Evolutionary conservation across 2,888 invertebrate genomes (phyloP).

Genomic region (Drosophila longiperda): DNA sequence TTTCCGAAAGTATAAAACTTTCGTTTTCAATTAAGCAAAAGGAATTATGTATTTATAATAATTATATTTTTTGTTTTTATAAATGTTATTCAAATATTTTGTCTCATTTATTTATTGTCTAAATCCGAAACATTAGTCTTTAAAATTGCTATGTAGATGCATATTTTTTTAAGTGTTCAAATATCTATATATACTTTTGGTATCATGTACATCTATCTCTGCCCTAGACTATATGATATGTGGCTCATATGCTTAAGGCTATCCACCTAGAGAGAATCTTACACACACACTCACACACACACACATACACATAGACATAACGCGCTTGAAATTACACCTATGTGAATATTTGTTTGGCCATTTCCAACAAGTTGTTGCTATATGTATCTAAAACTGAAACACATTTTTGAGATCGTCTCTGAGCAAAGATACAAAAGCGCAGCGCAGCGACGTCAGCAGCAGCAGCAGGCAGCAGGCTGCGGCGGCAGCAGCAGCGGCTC

Average conservation of each 20-base stretch:
- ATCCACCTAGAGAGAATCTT: slow-evolving; percentile 18
- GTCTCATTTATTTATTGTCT: not conserved
- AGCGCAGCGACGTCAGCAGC: slow-evolving; percentile 32
- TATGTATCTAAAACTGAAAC: slow-evolving; percentile 59
- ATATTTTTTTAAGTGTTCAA: slow-evolving; percentile 16
- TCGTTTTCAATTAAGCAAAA: not conserved
- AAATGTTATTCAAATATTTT: not conserved
- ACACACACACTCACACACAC: not conserved
- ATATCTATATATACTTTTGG: slow-evolving; percentile 14
- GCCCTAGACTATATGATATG: slow-evolving; percentile 32
- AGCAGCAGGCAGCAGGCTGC: slow-evolving; percentile 10
- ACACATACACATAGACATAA: not conserved
- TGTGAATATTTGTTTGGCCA: slow-evolving; percentile 61
- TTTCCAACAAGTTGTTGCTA: slow-evolving; percentile 70
- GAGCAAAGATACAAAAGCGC: slow-evolving; percentile 41
- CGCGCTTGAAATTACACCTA: slow-evolving; percentile 9
- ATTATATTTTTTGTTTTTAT: not conserved
- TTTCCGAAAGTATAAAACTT: not conserved
- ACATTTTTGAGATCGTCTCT: slow-evolving; percentile 55
- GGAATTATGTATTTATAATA: not conserved
- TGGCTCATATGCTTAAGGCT: slow-evolving; percentile 17
- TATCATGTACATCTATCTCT: not conserved
- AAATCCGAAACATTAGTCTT: not conserved
- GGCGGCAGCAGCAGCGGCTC: not conserved
- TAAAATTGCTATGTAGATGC: not conserved